Percentiles rank a stretch among this genome's conserved stretches.
phyloP scores from a whole-genome alignment of 1,140 invertebrate genomes.

The Drosophila arawakana region DNA sequence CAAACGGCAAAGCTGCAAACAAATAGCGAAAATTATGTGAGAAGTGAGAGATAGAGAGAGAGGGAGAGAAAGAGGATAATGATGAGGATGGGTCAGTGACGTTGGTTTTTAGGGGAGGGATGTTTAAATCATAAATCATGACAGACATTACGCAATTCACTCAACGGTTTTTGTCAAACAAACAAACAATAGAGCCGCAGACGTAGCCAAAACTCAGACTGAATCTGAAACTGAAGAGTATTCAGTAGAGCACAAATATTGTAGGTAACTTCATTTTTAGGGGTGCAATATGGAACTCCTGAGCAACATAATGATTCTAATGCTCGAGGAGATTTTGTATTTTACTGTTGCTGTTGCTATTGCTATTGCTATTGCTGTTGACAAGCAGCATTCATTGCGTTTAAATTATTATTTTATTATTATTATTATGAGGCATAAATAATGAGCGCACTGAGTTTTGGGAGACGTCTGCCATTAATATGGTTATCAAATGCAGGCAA shows the following conservation, averaged over 20 bases:
- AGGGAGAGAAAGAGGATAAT: conserved; percentile 34
- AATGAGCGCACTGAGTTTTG: conserved; percentile 40
- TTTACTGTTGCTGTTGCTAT: conserved; percentile 20
- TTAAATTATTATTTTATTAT: conserved; percentile 83
- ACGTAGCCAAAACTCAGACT: conserved; percentile 4
- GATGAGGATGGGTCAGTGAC: conserved; percentile 49
- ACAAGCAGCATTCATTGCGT: conserved; percentile 79
- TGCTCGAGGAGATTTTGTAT: conserved; percentile 62
- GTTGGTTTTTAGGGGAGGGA: conserved; percentile 45
- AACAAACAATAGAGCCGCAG: conserved; percentile 69
- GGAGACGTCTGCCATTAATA: conserved; percentile 68
- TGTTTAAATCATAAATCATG: conserved; percentile 77
- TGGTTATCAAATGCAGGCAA: conserved; percentile 74
- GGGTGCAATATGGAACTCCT: conserved; percentile 60
- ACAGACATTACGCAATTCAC: conserved; percentile 71
- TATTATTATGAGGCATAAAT: conserved; percentile 69
- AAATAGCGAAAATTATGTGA: conserved; percentile 77
- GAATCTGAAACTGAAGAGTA: conserved; percentile 4
- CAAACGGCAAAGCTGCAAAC: conserved; percentile 67
- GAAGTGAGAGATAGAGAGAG: conserved; percentile 34
- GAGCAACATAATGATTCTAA: conserved; percentile 22
- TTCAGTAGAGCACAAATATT: conserved; percentile 13
- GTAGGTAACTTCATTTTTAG: conserved; percentile 69
- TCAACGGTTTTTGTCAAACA: conserved; percentile 82
- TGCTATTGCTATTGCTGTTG: conserved; percentile 49